A percentile compares a stretch with the other conserved stretches of the same genome.
Evolutionary conservation across 2,888 invertebrate genomes (phyloP).

Genomic region (Lucinisca nassula): DNA sequence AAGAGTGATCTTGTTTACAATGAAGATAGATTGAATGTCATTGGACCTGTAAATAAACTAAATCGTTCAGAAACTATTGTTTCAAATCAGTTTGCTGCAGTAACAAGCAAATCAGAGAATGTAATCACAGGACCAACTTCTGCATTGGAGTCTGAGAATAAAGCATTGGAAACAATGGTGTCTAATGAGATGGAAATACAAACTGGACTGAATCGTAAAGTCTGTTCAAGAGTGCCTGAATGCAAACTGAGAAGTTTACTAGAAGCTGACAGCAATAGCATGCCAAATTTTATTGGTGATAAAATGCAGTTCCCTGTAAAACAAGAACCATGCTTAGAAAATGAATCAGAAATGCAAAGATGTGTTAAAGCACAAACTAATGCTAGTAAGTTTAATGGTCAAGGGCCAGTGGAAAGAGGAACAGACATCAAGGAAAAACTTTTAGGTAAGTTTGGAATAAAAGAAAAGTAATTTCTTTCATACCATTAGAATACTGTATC

Average conservation of each 20-base stretch:
- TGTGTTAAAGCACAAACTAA: not conserved
- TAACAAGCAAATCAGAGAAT: not conserved
- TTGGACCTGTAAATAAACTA: not conserved
- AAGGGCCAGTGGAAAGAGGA: not conserved
- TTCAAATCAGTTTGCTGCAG: not conserved
- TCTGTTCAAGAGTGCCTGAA: not conserved
- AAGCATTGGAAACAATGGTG: too few relatives aligned
- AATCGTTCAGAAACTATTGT: not conserved
- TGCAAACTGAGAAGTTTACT: not conserved
- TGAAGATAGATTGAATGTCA: not conserved
- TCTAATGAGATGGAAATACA: too few relatives aligned
- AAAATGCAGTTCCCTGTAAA: not conserved
- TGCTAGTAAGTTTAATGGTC: not conserved
- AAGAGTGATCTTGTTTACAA: not conserved
- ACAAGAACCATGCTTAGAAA: not conserved
- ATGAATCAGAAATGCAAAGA: not conserved
- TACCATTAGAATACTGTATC: too few relatives aligned
- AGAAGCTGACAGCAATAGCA: not conserved
- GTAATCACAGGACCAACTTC: not conserved
- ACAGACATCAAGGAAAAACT: not conserved
- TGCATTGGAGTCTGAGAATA: too few relatives aligned
- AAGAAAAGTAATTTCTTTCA: too few relatives aligned
- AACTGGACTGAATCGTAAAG: not conserved
- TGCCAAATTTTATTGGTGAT: not conserved
- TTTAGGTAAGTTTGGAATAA: not conserved